A percentile compares a stretch with the other conserved stretches of the same genome.
Conservation (phyloP, 2,113 vertebrate genomes). For the Podiceps cristatus region DNA sequence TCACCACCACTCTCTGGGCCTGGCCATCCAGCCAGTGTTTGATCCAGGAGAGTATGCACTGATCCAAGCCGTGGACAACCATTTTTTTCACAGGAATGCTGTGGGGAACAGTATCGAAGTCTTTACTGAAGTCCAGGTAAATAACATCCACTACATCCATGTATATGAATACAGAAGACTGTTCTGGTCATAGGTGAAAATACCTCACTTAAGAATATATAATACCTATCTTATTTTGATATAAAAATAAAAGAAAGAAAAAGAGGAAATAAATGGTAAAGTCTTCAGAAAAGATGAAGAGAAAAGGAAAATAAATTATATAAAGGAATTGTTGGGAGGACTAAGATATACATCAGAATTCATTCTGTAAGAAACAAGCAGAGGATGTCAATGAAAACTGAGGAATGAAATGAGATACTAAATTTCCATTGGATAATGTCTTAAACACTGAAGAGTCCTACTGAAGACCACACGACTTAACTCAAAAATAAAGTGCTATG, state of each 20-base stretch:
- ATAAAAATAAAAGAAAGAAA: neutral
- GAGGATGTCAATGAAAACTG: neutral
- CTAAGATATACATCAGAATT: neutral
- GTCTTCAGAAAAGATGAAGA: neutral
- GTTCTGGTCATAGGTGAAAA: neutral
- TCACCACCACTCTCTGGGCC: too few species aligned
- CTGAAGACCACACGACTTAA: neutral
- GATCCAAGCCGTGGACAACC: too few species aligned
- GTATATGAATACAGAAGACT: neutral
- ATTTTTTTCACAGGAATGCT: too few species aligned
- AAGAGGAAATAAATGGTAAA: neutral
- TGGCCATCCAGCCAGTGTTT: too few species aligned
- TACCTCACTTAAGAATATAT: neutral
- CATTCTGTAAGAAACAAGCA: neutral
- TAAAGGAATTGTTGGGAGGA: neutral
- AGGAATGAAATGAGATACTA: neutral
- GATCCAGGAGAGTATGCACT: too few species aligned
- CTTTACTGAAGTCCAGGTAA: too few species aligned
- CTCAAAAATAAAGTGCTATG: neutral
- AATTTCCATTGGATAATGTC: neutral
- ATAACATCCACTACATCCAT: too few species aligned
- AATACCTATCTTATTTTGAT: neutral
- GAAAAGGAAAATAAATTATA: neutral
- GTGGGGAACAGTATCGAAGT: too few species aligned
- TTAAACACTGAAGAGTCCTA: neutral